Conservation (phyloP, 2,888 invertebrate species). For the Erebia ligea region DNA sequence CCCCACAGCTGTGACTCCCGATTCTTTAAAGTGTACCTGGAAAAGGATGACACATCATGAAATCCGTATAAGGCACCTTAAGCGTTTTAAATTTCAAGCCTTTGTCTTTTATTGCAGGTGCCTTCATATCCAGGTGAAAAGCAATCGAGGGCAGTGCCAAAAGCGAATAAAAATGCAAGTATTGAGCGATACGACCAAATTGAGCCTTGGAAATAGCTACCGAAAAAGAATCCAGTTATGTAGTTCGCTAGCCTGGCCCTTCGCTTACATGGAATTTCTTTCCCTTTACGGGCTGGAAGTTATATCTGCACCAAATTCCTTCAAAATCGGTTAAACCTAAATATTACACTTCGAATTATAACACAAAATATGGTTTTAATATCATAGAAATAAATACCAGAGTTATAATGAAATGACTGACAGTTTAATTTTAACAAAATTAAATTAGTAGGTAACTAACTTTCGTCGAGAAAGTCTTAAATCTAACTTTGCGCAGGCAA, state of each 20-base stretch:
- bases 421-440: not conserved
- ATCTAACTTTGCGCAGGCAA: not conserved
- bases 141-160: not conserved
- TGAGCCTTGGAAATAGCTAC: not conserved
- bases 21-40: no score
- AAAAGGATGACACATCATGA: no score
- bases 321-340: no score
- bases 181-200: constrained; percentile 14
- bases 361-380: no score
- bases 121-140: not conserved
- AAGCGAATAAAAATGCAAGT: constrained; percentile 8
- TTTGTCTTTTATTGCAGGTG: not conserved
- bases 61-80: no score
- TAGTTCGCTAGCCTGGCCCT: not conserved
- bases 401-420: not conserved
- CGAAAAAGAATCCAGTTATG: constrained; percentile 6
- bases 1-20: no score
- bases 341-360: no score
- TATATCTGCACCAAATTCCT: no score
- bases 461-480: not conserved
- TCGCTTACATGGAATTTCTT: no score
- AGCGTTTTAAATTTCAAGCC: not conserved
- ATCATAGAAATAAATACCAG: no score
- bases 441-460: not conserved
- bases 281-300: no score